These are phyloP conservation scores for Acropternis orthonyx DNA, from an alignment of 2,797 vertebrate genomes.

Conservation along the genomic window DNA sequence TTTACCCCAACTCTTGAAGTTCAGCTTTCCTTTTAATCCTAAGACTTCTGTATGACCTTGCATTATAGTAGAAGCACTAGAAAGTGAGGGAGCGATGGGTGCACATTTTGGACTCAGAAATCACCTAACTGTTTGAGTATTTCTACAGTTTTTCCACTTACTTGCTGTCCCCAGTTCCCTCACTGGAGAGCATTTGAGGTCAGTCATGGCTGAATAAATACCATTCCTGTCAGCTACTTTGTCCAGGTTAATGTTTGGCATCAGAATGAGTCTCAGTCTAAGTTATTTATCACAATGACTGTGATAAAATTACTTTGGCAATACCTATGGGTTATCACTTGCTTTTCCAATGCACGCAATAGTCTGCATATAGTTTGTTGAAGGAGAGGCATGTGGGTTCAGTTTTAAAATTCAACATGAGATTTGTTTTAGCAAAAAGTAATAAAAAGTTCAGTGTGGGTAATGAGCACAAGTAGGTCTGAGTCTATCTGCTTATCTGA, in stretches of 20 bases:
- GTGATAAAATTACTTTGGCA: not conserved
- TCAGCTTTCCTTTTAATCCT: not conserved
- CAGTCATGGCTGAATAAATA: not conserved
- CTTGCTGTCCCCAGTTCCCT: not conserved
- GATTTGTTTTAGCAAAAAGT: not conserved
- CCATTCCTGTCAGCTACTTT: not conserved
- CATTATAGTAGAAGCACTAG: not conserved
- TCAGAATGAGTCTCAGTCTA: not conserved
- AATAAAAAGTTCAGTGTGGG: not conserved
- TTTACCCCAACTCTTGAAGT: not conserved
- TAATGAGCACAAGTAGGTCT: not conserved
- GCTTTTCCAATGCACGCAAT: not conserved
- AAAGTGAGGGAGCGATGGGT: not conserved
- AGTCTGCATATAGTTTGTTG: not conserved
- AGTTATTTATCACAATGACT: not conserved
- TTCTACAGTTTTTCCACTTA: not conserved
- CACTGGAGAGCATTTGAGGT: not conserved
- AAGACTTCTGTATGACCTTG: not conserved
- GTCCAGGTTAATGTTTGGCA: conserved; percentile 32
- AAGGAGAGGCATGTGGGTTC: not conserved
- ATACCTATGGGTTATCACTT: not conserved
- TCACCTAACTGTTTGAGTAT: not conserved
- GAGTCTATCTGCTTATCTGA: conserved; percentile 13
- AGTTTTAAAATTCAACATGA: conserved; percentile 14
- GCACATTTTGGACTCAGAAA: not conserved